Percentiles rank a stretch among this genome's conserved stretches.
Evolutionary conservation across 1,140 invertebrate species (phyloP).

Genomic region (Carcinoscorpius rotundicauda): DNA sequence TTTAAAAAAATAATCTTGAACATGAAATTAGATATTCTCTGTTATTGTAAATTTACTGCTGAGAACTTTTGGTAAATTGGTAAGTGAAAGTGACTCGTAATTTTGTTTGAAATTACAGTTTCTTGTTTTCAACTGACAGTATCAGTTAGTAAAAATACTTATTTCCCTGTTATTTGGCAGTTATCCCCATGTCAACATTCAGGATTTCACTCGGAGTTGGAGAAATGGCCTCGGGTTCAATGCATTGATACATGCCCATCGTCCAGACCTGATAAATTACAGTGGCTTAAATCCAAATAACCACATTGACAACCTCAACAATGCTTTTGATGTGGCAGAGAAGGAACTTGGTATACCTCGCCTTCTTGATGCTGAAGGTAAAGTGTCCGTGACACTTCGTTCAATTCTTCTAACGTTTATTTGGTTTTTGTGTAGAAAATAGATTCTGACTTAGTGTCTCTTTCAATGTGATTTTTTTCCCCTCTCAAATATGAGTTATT

Average conservation of each 20-base stretch:
- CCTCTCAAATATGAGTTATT: no score
- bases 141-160: no score
- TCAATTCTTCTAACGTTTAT: not conserved
- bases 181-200: constrained; percentile 30
- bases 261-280: constrained; percentile 86
- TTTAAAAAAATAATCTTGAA: no score
- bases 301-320: constrained; percentile 86
- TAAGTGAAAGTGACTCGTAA: no score
- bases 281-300: constrained; percentile 53
- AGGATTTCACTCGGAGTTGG: constrained; percentile 64
- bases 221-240: constrained; percentile 89
- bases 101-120: no score
- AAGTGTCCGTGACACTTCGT: not conserved
- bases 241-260: constrained; percentile 91
- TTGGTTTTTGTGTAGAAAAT: not conserved
- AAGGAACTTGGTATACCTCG: constrained; percentile 77
- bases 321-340: constrained; percentile 89
- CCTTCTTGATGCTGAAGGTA: constrained; percentile 70
- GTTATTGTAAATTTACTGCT: no score
- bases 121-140: no score
- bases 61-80: no score
- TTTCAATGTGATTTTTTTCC: no score
- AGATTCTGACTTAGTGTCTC: not conserved
- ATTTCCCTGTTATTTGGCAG: not conserved
- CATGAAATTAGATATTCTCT: no score